A percentile compares a stretch with the other conserved stretches of the same genome.
These are phyloP conservation scores for Tinamus guttatus DNA, from an alignment of 2,113 vertebrate species.

Conservation along the genomic window DNA sequence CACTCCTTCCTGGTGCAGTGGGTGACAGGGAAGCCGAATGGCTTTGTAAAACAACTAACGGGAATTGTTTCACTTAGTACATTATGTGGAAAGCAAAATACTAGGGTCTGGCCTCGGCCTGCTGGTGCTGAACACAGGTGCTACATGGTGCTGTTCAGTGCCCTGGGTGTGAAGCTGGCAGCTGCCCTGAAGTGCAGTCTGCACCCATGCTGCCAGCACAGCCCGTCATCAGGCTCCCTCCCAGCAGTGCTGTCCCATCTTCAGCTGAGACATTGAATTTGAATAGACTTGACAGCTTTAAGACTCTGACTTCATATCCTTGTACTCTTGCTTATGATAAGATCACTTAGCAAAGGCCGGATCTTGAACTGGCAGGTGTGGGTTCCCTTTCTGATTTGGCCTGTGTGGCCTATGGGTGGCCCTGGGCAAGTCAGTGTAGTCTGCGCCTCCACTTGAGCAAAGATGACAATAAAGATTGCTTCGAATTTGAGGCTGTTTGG, in stretches of 20 bases:
- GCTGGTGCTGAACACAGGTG: neutral
- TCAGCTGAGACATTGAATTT: neutral
- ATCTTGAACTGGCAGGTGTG: neutral
- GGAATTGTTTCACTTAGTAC: neutral
- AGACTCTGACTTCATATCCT: neutral
- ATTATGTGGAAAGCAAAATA: no score
- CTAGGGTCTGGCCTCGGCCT: neutral
- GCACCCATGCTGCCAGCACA: neutral
- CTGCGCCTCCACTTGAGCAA: neutral
- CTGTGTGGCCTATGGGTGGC: neutral
- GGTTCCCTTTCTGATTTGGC: neutral
- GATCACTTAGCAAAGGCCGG: neutral
- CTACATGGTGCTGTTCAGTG: neutral
- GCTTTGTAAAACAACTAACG: neutral
- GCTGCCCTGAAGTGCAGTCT: neutral
- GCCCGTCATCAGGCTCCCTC: neutral
- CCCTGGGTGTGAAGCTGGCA: neutral
- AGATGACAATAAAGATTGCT: neutral
- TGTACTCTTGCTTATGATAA: neutral
- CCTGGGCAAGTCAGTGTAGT: neutral
- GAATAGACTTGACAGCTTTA: neutral
- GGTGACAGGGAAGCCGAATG: neutral
- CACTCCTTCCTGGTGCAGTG: neutral
- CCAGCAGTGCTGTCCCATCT: rapidly evolving
- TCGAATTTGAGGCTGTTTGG: neutral